phyloP scores from a whole-genome alignment of 2,113 vertebrate genomes.

The Phoxinus phoxinus region DNA sequence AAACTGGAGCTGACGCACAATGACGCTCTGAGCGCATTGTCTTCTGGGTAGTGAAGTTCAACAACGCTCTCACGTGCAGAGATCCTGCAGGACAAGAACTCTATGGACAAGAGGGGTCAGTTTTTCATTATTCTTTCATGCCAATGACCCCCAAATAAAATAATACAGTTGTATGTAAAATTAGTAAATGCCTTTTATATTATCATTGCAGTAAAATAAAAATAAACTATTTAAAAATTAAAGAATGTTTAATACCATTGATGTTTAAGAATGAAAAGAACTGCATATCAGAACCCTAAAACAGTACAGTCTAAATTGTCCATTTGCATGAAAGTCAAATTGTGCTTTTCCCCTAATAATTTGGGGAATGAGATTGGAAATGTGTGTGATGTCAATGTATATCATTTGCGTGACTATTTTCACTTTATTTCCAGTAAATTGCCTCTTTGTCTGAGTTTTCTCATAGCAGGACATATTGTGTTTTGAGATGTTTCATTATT shows the following conservation, averaged over 20 bases:
- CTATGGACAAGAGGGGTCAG: neutral
- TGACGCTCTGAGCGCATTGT: slow-evolving; percentile 64
- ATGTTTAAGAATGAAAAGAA: too few relatives aligned
- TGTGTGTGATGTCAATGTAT: neutral
- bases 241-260: too few relatives aligned
- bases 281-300: too few relatives aligned
- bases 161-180: neutral
- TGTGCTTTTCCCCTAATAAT: neutral
- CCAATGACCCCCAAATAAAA: neutral
- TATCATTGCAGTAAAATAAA: too few relatives aligned
- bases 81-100: neutral
- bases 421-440: too few relatives aligned
- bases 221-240: too few relatives aligned
- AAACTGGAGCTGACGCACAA: slow-evolving; percentile 75
- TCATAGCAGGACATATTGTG: neutral
- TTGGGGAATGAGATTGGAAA: neutral
- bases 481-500: neutral
- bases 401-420: neutral
- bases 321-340: neutral
- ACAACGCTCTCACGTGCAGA: neutral
- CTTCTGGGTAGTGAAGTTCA: slow-evolving; percentile 74
- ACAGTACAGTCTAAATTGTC: neutral
- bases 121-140: neutral
- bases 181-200: too few relatives aligned
- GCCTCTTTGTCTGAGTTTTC: too few relatives aligned